phyloP scores from a whole-genome alignment of 2,797 vertebrate species.

The Aplochiton taeniatus region DNA sequence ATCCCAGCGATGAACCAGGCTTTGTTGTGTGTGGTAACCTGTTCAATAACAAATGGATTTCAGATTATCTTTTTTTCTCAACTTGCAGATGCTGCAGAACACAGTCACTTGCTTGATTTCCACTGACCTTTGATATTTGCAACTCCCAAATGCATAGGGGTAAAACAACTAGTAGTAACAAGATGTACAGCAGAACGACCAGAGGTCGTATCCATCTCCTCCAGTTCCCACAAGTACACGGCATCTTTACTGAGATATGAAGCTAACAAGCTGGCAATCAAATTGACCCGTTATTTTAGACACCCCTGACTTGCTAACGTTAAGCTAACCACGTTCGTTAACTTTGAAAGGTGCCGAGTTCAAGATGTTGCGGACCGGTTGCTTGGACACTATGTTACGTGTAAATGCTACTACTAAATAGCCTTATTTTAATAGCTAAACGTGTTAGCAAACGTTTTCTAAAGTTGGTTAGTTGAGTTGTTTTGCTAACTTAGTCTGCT shows the following conservation, averaged over 20 bases:
- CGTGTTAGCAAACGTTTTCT: not conserved
- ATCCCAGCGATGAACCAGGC: conserved; percentile 98
- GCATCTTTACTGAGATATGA: conserved; percentile 72
- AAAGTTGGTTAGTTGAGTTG: not conserved
- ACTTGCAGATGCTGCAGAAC: too few species aligned
- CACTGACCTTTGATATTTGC: conserved; percentile 87
- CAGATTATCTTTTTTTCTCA: too few species aligned
- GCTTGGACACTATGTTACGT: too few species aligned
- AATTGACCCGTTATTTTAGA: not conserved
- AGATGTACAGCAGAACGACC: conserved; percentile 85
- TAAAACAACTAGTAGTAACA: conserved; percentile 84
- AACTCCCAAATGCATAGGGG: conserved; percentile 91
- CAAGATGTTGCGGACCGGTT: too few species aligned
- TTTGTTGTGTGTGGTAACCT: conserved; percentile 93
- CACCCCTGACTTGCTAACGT: not conserved
- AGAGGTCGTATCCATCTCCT: conserved; percentile 94
- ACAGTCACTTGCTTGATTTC: not conserved
- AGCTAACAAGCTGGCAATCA: not conserved
- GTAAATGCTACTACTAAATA: not conserved
- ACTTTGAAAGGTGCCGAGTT: not conserved
- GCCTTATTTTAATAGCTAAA: conserved; percentile 1
- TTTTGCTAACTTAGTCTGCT: not conserved
- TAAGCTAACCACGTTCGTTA: conserved; percentile 3
- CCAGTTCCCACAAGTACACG: conserved; percentile 95
- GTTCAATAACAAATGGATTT: conserved; percentile 15